Evolutionary conservation across 2,888 invertebrate species (phyloP).

Genomic region (Ormyrus nitidulus): DNA sequence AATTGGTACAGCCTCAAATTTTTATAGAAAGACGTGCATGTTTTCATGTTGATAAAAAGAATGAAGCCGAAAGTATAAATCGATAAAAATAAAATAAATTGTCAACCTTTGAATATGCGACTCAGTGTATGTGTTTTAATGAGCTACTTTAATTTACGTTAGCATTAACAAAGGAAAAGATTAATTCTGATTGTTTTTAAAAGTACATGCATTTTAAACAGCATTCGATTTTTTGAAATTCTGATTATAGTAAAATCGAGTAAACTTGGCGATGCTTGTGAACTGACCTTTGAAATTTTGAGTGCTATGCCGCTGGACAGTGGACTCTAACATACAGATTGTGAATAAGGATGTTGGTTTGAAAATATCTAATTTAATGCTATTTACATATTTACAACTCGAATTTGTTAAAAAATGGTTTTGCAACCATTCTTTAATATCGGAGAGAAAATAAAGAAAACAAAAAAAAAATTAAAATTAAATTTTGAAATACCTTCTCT

Average conservation of each 20-base stretch:
- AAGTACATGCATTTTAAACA: conserved; percentile 20
- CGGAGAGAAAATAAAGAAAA: neutral
- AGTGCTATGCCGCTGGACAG: conserved; percentile 68
- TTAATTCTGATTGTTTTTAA: too few species aligned
- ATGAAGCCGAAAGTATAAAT: neutral
- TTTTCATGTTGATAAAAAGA: neutral
- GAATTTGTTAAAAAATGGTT: too few species aligned
- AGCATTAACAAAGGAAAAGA: too few species aligned
- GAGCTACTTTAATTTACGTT: too few species aligned
- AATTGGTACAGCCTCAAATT: neutral
- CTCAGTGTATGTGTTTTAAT: too few species aligned
- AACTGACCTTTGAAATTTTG: conserved; percentile 69
- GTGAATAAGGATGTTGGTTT: conserved; percentile 62
- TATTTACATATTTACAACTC: conserved; percentile 46
- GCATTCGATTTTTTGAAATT: conserved; percentile 21
- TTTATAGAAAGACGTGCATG: neutral
- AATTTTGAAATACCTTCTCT: conserved; percentile 70
- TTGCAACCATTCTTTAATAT: too few species aligned
- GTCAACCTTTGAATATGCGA: too few species aligned
- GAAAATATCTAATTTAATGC: conserved; percentile 16
- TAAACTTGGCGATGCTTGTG: conserved; percentile 37
- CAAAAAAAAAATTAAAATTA: neutral
- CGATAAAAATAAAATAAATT: too few species aligned
- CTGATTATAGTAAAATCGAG: conserved; percentile 14
- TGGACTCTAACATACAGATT: conserved; percentile 68